phyloP scores from a whole-genome alignment of 2,888 invertebrate species.

The Coelopa pilipes region DNA sequence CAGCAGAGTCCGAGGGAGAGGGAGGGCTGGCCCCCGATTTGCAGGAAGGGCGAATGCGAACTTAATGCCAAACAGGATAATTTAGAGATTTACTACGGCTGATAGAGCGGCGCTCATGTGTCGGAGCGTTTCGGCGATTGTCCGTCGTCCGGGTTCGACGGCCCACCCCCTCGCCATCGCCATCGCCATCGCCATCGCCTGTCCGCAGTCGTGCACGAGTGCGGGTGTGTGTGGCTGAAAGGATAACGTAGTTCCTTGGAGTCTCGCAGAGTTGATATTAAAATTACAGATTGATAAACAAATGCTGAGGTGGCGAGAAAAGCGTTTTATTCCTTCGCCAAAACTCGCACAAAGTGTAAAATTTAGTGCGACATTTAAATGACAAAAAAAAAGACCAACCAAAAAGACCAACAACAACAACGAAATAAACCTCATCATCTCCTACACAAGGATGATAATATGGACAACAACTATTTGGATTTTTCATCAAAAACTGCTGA shows the following conservation, averaged over 20 bases:
- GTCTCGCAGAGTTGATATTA: conserved; percentile 7
- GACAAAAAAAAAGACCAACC: conserved; percentile 27
- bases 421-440: too few species aligned
- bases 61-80: conserved; percentile 20
- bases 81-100: conserved; percentile 25
- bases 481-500: too few species aligned
- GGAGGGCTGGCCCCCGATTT: background rate
- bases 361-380: conserved; percentile 15
- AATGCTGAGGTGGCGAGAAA: conserved; percentile 48
- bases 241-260: too few species aligned
- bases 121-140: conserved; percentile 4
- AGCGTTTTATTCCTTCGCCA: background rate
- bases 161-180: background rate
- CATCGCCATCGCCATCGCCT: too few species aligned
- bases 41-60: background rate
- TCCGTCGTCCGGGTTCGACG: background rate
- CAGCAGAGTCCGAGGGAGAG: too few species aligned
- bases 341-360: background rate
- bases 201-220: too few species aligned
- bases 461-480: too few species aligned
- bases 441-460: too few species aligned
- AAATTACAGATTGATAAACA: conserved; percentile 43
- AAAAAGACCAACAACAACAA: too few species aligned
- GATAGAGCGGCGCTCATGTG: conserved; percentile 13
- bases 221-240: too few species aligned